phyloP scores from a whole-genome alignment of 1,140 invertebrate genomes.

The Drosophila sp. region DNA sequence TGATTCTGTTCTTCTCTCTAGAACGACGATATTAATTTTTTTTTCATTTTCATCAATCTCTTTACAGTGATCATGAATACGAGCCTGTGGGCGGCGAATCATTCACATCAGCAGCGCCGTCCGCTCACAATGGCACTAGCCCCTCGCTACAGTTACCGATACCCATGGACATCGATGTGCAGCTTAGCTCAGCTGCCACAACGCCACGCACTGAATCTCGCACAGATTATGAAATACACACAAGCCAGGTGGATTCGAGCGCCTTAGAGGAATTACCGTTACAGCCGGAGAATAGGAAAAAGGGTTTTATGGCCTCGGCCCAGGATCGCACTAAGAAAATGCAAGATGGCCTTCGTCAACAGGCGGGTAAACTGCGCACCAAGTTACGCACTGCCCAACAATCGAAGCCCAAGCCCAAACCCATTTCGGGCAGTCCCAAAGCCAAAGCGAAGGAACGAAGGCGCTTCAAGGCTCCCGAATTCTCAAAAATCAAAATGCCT shows the following conservation, averaged over 20 bases:
- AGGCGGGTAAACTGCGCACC: conserved; percentile 86
- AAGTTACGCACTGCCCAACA: conserved; percentile 85
- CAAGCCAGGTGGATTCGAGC: conserved; percentile 87
- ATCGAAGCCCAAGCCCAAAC: conserved; percentile 57
- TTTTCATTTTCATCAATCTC: neutral
- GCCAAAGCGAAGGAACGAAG: conserved; percentile 76
- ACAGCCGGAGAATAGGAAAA: conserved; percentile 85
- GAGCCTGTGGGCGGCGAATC: conserved; percentile 87
- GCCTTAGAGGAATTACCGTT: conserved; percentile 86
- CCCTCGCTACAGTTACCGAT: conserved; percentile 42
- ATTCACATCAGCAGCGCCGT: conserved; percentile 49
- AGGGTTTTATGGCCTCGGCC: conserved; percentile 83
- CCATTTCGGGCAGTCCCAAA: conserved; percentile 81
- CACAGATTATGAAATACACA: conserved; percentile 87
- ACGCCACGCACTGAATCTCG: conserved; percentile 85
- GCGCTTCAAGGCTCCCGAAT: conserved; percentile 77
- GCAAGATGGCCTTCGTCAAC: conserved; percentile 85
- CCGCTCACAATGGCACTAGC: conserved; percentile 37
- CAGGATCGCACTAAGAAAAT: conserved; percentile 85
- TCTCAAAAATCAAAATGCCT: conserved; percentile 84
- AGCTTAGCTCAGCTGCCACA: conserved; percentile 70
- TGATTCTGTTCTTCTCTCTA: neutral
- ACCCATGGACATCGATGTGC: conserved; percentile 65
- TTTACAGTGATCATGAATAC: conserved; percentile 94
- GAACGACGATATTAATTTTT: neutral